Percentiles rank a stretch among this genome's conserved stretches.
These are phyloP conservation scores for Metopolophium dirhodum DNA, from an alignment of 1,140 invertebrate genomes.

Conservation along the genomic window DNA sequence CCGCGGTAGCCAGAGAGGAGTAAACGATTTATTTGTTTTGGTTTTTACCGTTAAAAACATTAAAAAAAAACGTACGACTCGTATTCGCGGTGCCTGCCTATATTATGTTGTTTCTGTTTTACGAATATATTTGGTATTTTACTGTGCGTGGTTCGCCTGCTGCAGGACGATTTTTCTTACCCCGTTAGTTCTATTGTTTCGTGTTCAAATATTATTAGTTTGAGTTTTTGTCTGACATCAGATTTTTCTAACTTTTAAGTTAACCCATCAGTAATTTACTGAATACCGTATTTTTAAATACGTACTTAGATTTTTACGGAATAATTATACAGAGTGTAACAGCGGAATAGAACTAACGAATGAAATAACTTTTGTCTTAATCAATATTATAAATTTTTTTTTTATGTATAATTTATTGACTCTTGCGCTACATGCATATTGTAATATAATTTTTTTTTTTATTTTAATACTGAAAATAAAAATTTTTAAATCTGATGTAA, in stretches of 20 bases:
- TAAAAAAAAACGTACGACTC: not conserved
- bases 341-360: no score
- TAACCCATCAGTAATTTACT: not conserved
- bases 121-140: not conserved
- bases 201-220: not conserved
- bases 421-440: no score
- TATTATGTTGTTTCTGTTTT: no score
- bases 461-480: no score
- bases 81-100: not conserved
- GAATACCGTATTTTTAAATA: no score
- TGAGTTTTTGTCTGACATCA: not conserved
- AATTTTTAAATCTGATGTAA: no score
- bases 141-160: not conserved
- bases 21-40: not conserved
- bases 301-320: no score
- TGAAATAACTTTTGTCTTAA: no score
- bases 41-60: not conserved
- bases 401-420: no score
- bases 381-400: no score
- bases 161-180: not conserved
- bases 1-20: not conserved
- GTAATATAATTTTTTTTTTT: no score
- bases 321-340: no score
- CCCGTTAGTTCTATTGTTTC: not conserved
- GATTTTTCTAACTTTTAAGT: not conserved